A percentile compares a stretch with the other conserved stretches of the same genome.
Evolutionary conservation across 2,888 invertebrate species (phyloP).

Genomic region (Leptura quadrifasciata): DNA sequence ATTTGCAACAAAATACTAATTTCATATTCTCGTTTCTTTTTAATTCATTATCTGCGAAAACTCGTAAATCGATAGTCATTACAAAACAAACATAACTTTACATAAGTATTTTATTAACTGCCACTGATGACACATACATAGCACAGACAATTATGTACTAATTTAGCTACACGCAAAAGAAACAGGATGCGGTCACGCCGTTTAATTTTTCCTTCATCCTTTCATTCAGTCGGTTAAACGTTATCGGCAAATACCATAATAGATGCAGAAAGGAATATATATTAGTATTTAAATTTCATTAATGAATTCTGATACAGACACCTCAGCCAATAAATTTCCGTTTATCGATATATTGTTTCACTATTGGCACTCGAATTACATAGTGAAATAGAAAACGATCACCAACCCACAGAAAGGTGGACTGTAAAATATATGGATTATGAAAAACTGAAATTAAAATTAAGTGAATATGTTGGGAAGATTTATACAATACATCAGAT

Average conservation of each 20-base stretch:
- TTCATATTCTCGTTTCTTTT: too few relatives aligned
- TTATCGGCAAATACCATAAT: slow-evolving; percentile 25
- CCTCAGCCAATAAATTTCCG: slow-evolving; percentile 1
- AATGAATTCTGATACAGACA: not conserved
- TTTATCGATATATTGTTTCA: not conserved
- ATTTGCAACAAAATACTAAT: too few relatives aligned
- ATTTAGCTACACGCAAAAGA: slow-evolving; percentile 35
- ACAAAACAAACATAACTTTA: slow-evolving; percentile 2
- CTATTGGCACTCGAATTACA: too few relatives aligned
- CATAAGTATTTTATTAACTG: slow-evolving; percentile 16
- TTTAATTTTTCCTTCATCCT: slow-evolving; percentile 28
- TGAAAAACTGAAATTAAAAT: too few relatives aligned
- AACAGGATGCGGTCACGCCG: slow-evolving; percentile 36
- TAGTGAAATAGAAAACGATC: too few relatives aligned
- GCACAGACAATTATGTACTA: slow-evolving; percentile 26
- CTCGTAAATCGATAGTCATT: not conserved
- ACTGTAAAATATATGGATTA: too few relatives aligned
- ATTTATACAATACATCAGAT: too few relatives aligned
- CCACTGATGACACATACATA: slow-evolving; percentile 29
- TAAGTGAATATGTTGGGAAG: too few relatives aligned
- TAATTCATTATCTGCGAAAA: not conserved
- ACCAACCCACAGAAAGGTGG: too few relatives aligned
- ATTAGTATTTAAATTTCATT: slow-evolving; percentile 13
- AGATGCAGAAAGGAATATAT: slow-evolving; percentile 2
- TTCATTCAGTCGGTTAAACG: slow-evolving; percentile 25